Evolutionary conservation across 2,113 vertebrate species (phyloP).

Genomic region (Nothoprocta pentlandii): DNA sequence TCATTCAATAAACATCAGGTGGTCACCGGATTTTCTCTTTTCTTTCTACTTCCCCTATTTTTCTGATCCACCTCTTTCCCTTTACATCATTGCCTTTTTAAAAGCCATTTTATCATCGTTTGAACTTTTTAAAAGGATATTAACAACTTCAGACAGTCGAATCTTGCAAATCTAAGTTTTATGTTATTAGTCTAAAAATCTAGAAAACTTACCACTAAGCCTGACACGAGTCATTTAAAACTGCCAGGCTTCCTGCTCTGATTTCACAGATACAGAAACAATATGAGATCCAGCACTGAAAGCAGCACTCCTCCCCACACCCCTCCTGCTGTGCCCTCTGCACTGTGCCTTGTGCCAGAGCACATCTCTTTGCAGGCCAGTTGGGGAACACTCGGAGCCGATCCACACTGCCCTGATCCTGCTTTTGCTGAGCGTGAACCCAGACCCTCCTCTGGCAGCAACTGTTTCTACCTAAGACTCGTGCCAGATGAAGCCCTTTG

Average conservation of each 20-base stretch:
- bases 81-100: neutral
- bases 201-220: neutral
- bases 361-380: neutral
- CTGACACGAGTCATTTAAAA: neutral
- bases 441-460: neutral
- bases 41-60: neutral
- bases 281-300: rapidly evolving
- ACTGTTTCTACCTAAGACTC: neutral
- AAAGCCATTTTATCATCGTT: neutral
- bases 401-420: neutral
- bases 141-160: neutral
- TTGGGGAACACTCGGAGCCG: neutral
- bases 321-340: neutral
- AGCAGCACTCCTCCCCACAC: rapidly evolving
- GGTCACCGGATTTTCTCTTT: neutral
- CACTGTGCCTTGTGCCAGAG: rapidly evolving
- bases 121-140: neutral
- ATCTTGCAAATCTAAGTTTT: neutral
- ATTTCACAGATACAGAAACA: neutral
- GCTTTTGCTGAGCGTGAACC: neutral
- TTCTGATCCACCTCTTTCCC: neutral
- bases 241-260: neutral
- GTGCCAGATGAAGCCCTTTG: neutral
- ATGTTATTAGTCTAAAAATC: neutral
- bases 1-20: neutral